A percentile compares a stretch with the other conserved stretches of the same genome.
Evolutionary conservation across 2,888 invertebrate species (phyloP).

Genomic region (Harpalus rubripes): DNA sequence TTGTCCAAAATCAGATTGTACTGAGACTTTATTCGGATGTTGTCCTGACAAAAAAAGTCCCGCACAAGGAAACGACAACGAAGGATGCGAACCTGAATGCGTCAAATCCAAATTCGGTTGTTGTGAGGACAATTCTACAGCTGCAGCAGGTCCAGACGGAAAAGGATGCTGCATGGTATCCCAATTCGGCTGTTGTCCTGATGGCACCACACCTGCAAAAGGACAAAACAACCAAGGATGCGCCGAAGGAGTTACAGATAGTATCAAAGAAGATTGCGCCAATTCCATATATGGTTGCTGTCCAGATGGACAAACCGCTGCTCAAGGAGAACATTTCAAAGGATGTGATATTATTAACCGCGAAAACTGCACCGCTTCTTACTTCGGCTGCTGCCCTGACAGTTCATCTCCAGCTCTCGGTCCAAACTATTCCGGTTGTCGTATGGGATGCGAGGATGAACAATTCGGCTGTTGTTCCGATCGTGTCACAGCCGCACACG

Average conservation of each 20-base stretch:
- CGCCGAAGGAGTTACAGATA: constrained; percentile 72
- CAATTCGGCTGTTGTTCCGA: constrained; percentile 94
- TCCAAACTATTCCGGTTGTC: constrained; percentile 86
- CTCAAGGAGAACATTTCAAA: constrained; percentile 82
- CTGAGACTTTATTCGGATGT: constrained; percentile 91
- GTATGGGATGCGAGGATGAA: constrained; percentile 83
- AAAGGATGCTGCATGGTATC: constrained; percentile 84
- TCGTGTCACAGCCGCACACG: constrained; percentile 90
- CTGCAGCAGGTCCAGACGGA: constrained; percentile 77
- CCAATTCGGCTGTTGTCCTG: constrained; percentile 94
- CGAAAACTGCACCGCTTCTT: constrained; percentile 80
- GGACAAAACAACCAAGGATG: constrained; percentile 83
- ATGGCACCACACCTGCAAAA: constrained; percentile 87
- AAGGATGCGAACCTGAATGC: constrained; percentile 88
- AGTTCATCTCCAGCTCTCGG: constrained; percentile 84
- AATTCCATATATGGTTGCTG: constrained; percentile 87
- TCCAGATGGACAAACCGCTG: constrained; percentile 82
- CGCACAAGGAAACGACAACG: constrained; percentile 89
- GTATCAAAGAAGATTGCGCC: constrained; percentile 77
- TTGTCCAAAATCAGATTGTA: constrained; percentile 87
- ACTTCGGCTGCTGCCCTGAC: constrained; percentile 88
- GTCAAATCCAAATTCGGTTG: constrained; percentile 86
- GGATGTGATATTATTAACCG: constrained; percentile 80
- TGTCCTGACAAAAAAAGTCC: constrained; percentile 89
- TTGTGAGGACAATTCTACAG: constrained; percentile 88